Base-by-base conservation (phyloP, 2,113 vertebrate species). In the Scomber scombrus region DNA sequence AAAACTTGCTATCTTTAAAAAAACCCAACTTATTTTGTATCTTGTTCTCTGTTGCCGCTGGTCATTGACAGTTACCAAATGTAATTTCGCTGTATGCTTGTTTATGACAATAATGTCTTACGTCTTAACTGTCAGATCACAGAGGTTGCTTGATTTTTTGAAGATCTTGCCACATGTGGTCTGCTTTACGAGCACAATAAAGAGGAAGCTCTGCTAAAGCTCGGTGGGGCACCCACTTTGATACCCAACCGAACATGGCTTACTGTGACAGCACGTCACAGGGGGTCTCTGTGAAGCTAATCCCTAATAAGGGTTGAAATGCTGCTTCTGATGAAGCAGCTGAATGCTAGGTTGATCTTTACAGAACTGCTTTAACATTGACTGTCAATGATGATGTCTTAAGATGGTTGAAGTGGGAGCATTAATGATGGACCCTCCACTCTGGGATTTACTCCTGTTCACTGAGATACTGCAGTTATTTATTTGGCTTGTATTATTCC, bases 281-380 rank as follows among this genome's bases (percentile, higher is more conserved):
- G 93, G 91, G 91, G 90, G 91, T 88, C 87, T 92, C 81, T 93
- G 82, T 89, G 92, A 90, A 92, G 87, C 78, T 95, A 91, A 95
- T 95, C 92, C 93, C 91, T 94, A 91, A 94, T 94, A 91, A 93
- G 86, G 88, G 71, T 88, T 85, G 84, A 92, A 93, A 84, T 63
- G 51, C 49, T 71, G 18, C 77, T 75, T 73, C 71, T 85, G 87
- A 93, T 64, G 81, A 89, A 62, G 73, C 54, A n/a, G 72, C 60
- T 79, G 71, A 88, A 75, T 58, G 65, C 80, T 75, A 71, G 68
- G 86, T 84, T 90, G 88, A 90, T 89, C 89, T 88, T 86, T 80
- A 83, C 76, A 74, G 82, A 84, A 78, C 72, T 79, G 81, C 78
- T 87, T 85, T 51, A 72, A 87, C 67, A 83, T 47, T 58, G 71